Evolutionary conservation across 2,888 invertebrate species (phyloP).

Genomic region (Ommatoiulus sabulosus): DNA sequence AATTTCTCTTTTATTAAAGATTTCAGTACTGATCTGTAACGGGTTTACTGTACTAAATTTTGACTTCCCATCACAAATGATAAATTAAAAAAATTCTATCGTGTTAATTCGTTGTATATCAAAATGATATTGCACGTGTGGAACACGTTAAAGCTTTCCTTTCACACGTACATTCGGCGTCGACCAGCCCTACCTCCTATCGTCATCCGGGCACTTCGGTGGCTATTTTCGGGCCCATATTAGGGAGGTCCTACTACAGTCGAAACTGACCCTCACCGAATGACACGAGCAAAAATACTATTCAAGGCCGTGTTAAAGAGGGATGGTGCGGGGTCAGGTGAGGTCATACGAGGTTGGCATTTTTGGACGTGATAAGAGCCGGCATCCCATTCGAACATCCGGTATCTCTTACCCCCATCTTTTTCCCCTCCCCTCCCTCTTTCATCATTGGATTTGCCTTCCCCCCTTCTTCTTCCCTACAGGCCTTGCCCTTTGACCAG

Average conservation of each 20-base stretch:
- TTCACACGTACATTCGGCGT: no score
- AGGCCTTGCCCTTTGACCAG: constrained; percentile 48
- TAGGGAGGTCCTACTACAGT: neutral
- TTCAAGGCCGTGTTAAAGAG: constrained; percentile 45
- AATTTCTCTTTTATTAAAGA: no score
- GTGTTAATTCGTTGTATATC: no score
- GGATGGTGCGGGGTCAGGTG: constrained; percentile 9
- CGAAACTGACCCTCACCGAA: neutral
- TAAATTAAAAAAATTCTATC: no score
- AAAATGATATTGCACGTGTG: neutral
- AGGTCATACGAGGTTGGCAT: constrained; percentile 44
- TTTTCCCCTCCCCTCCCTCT: neutral
- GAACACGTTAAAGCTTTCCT: neutral
- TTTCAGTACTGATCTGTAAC: no score
- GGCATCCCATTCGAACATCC: constrained; percentile 41
- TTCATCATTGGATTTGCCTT: constrained; percentile 10
- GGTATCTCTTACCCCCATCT: constrained; percentile 39
- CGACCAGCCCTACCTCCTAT: neutral
- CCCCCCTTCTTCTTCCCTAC: constrained; percentile 42
- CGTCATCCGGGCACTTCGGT: neutral
- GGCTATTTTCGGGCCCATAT: neutral
- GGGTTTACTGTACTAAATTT: no score
- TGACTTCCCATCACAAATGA: no score
- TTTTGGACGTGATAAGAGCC: constrained; percentile 25
- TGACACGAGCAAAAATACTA: constrained; percentile 38